Percentiles rank a stretch among this genome's conserved stretches.
Conservation (phyloP, 2,888 invertebrate species). For the Pseudococcus longispinus region DNA sequence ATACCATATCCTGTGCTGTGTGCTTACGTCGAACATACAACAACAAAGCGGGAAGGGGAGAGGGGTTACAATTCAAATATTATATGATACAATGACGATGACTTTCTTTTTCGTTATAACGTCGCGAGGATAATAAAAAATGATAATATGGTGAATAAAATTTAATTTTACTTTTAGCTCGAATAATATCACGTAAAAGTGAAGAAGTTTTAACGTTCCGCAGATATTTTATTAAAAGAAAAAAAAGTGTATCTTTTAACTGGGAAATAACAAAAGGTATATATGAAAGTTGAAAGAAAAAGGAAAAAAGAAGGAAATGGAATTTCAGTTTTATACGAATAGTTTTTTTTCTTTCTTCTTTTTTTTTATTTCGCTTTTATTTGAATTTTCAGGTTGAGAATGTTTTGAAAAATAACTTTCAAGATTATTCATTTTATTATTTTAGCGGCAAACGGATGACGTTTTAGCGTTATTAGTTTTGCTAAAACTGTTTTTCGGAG, state of each 20-base stretch:
- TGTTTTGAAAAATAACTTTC: constrained; percentile 35
- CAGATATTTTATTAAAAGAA: constrained; percentile 9
- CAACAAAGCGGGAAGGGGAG: background rate
- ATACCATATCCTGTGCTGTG: background rate
- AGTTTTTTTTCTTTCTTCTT: constrained; percentile 11
- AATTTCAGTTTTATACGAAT: constrained; percentile 29
- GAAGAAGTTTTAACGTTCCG: constrained; percentile 36
- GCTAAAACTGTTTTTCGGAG: background rate
- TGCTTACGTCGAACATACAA: background rate
- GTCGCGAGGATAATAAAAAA: constrained; percentile 19
- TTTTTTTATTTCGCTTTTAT: background rate
- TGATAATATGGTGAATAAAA: constrained; percentile 31
- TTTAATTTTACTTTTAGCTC: constrained; percentile 33
- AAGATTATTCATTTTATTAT: constrained; percentile 19
- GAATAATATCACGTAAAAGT: constrained; percentile 35
- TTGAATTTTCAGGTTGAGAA: constrained; percentile 24
- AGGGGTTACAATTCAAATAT: constrained; percentile 19
- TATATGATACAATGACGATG: constrained; percentile 5
- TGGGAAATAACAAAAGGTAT: constrained; percentile 25
- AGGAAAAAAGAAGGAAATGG: constrained; percentile 19
- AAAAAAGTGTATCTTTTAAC: constrained; percentile 20
- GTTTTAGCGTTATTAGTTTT: constrained; percentile 30
- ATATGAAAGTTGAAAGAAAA: constrained; percentile 2
- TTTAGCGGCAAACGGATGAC: constrained; percentile 38
- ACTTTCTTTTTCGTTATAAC: constrained; percentile 21